A percentile compares a stretch with the other conserved stretches of the same genome.
phyloP scores from a whole-genome alignment of 2,888 invertebrate genomes.

The Lissocephala sabroskyi region DNA sequence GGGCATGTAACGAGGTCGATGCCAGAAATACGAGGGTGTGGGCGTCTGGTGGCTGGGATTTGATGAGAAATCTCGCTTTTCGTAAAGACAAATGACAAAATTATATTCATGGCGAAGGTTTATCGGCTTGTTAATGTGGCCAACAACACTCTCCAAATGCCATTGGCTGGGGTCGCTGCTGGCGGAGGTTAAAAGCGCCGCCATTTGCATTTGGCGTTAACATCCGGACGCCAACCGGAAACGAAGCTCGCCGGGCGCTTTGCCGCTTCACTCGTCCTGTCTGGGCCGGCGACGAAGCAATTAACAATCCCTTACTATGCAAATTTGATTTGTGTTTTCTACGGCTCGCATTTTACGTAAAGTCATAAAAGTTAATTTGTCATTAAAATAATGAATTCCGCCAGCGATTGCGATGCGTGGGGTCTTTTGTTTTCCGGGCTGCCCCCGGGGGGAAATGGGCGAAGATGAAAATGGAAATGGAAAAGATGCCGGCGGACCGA shows the following conservation, averaged over 20 bases:
- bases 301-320: conserved; percentile 34
- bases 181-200: conserved; percentile 12
- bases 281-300: conserved; percentile 19
- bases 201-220: conserved; percentile 2
- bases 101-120: conserved; percentile 26
- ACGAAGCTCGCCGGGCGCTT: not conserved
- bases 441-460: conserved; percentile 13
- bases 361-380: conserved; percentile 47
- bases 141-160: not conserved
- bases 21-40: conserved; percentile 28
- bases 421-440: too few species aligned
- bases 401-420: not conserved
- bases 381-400: conserved; percentile 44
- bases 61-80: too few species aligned
- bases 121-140: conserved; percentile 30
- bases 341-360: conserved; percentile 26
- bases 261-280: too few species aligned
- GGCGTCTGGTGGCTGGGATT: conserved; percentile 7
- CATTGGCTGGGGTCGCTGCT: conserved; percentile 9
- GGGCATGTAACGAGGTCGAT: conserved; percentile 38
- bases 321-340: conserved; percentile 39
- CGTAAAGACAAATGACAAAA: conserved; percentile 25
- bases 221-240: not conserved
- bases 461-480: conserved; percentile 16
- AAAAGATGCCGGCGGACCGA: too few species aligned